Evolutionary conservation across 2,888 invertebrate genomes (phyloP), one percentile per base, ranked within the genome.

Genomic region (Formica aserva): DNA sequence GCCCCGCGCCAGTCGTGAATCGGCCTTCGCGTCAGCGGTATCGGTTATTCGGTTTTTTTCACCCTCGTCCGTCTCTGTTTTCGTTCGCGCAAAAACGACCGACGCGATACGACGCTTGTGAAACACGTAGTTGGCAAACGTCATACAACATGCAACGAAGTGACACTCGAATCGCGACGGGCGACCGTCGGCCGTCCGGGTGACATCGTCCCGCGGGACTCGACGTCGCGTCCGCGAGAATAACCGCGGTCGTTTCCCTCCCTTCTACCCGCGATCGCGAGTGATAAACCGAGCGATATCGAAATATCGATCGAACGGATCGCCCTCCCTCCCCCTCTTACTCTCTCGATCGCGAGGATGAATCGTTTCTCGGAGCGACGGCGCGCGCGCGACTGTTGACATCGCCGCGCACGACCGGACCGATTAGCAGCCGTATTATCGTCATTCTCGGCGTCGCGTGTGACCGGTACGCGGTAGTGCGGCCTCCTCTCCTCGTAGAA

Each of bases 1-100:
- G 29, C 38, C 45, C 52, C 76, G 67, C 52, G 89, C 89, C 94
- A 94, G 94, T 94, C 93, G 94, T 92, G 92, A 91, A 92, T 93
- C 92, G 92, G 91, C 92, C 93, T 92, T 91, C 94, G 93, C 92
- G 93, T 91, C 83, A 90, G 86, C 67, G 88, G 84, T 83, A 86
- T 67, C 26, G 82, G 38, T 15, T 22, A 35, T 55, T 67, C 41
- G 48, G 0, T 52, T 48, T 62, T n/a, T 65, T 48, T 38, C 1
- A 26, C 57, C 38, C 18, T 48, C 18, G 63, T 65, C 45, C 32
- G 38, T 18, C 13, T 77, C 52, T 69, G 66, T 71, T 83, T 74
- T 81, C 26, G 52, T 76, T 82, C n/a, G 26, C 29, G 26, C 63
- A 11, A 81, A 11, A 81, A 38, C 75, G 48, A 45, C 29, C 48